Conservation (phyloP, 2,797 vertebrate genomes). For the Coilia nasus region DNA sequence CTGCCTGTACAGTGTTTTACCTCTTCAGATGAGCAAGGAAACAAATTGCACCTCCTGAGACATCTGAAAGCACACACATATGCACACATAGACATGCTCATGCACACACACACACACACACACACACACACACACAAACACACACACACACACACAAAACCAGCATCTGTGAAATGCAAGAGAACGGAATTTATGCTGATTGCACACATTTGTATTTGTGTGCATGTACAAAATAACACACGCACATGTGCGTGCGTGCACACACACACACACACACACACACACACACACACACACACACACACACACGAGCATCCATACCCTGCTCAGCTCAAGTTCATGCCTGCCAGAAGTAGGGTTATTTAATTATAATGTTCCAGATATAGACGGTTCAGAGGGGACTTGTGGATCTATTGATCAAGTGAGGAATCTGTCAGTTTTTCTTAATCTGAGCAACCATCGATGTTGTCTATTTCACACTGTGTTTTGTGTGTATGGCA, state of each 20-base stretch:
- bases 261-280: slow-evolving; percentile 8
- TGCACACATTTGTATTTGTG: neutral
- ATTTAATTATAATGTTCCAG: neutral
- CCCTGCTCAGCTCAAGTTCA: neutral
- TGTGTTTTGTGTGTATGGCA: no score
- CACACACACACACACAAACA: slow-evolving; percentile 5
- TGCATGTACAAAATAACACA: neutral
- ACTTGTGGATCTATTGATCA: no score
- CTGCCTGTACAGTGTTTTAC: slow-evolving; percentile 37
- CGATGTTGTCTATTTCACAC: no score
- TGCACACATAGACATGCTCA: neutral
- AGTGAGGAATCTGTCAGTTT: no score
- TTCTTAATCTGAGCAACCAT: no score
- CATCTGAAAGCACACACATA: neutral
- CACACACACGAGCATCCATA: neutral
- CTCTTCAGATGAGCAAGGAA: slow-evolving; percentile 35
- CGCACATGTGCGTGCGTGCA: neutral
- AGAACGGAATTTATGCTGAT: slow-evolving; percentile 10
- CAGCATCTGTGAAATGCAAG: neutral
- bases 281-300: neutral
- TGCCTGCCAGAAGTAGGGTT: neutral
- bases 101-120: neutral
- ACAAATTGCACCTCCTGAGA: slow-evolving; percentile 33
- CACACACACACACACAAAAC: slow-evolving; percentile 1
- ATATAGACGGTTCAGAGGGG: no score